These are phyloP conservation scores for Pollachius pollachius DNA, from an alignment of 2,113 vertebrate species.

Conservation along the genomic window DNA sequence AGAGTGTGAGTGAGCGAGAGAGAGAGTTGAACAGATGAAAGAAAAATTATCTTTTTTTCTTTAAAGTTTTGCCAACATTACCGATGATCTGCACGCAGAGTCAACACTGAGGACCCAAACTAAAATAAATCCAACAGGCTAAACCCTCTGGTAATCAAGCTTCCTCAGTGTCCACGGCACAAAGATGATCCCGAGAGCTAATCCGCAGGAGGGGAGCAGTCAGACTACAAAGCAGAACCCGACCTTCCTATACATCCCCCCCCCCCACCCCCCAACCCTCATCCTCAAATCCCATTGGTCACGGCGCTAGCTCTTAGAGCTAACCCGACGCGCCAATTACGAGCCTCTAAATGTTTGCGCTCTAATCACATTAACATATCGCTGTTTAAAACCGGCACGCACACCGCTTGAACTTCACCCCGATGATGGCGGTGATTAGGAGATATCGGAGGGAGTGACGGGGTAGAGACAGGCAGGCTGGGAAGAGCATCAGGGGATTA, in stretches of 20 bases:
- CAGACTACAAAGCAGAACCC: conserved; percentile 25
- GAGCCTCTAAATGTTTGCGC: conserved; percentile 53
- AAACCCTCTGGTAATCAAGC: background rate
- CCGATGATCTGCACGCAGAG: no score
- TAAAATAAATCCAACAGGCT: no score
- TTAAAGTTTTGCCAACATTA: no score
- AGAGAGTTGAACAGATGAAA: no score
- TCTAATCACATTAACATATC: conserved; percentile 72
- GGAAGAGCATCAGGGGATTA: conserved; percentile 19
- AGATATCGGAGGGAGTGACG: conserved; percentile 16
- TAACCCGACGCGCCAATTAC: conserved; percentile 61
- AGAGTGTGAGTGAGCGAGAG: no score
- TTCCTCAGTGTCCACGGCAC: conserved; percentile 31
- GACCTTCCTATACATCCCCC: conserved; percentile 1
- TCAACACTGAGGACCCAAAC: no score
- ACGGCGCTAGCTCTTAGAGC: conserved; percentile 57
- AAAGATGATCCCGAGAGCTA: conserved; percentile 28
- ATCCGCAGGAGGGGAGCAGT: conserved; percentile 27
- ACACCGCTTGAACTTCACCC: conserved; percentile 29
- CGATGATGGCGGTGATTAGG: conserved; percentile 48
- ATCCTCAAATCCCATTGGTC: conserved; percentile 66
- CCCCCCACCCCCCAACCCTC: conserved; percentile 26
- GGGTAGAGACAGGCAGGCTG: background rate
- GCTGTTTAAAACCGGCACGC: conserved; percentile 49
- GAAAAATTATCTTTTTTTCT: no score